phyloP scores from a whole-genome alignment of 2,113 vertebrate species.

The Muscicapa adusta region DNA sequence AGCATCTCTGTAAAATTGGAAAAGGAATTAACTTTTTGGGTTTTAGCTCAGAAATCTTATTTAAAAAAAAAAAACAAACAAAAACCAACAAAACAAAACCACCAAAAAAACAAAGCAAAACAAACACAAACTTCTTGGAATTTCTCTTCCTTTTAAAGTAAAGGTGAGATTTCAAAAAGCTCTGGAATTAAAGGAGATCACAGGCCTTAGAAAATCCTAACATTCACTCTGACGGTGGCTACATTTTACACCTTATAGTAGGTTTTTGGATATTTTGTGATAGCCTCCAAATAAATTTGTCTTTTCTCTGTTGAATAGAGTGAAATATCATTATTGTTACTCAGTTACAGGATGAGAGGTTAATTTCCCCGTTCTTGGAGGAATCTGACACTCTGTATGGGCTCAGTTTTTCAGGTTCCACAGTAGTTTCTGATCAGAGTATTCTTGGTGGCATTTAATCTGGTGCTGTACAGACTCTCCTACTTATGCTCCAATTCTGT shows the following conservation, averaged over 20 bases:
- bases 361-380: neutral
- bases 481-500: neutral
- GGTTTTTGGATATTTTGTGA: neutral
- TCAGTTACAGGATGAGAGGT: neutral
- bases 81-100: too few relatives aligned
- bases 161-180: neutral
- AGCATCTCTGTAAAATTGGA: neutral
- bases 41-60: neutral
- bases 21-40: neutral
- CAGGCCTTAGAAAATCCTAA: neutral
- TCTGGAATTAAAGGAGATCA: neutral
- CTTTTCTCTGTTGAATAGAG: neutral
- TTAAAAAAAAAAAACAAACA: too few relatives aligned
- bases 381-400: neutral
- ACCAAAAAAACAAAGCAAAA: too few relatives aligned
- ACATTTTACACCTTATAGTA: neutral
- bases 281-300: neutral
- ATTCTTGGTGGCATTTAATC: neutral
- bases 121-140: neutral
- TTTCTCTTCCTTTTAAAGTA: neutral
- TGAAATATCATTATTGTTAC: neutral
- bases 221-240: neutral
- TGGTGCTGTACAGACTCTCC: neutral
- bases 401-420: neutral
- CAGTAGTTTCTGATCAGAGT: neutral